Base-by-base conservation (phyloP, 2,113 vertebrate genomes). In the Chionodraco myersi region DNA sequence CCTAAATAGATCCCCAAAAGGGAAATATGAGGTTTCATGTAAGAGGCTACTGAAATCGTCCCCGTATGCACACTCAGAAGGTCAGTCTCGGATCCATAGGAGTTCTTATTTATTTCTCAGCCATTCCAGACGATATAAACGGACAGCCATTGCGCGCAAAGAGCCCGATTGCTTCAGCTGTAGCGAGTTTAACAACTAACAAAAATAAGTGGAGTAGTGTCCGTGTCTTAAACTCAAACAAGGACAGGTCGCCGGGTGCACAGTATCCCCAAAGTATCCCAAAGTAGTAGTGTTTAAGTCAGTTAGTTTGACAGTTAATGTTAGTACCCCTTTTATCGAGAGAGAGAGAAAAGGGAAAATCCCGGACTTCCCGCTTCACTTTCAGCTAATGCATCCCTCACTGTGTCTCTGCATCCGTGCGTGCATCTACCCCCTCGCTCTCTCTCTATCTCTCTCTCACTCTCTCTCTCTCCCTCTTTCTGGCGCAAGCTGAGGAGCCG, bases 321-420 rank as follows among this genome's bases (percentile, higher is more conserved):
- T 56, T 45, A 57, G 70, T 67, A 72, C 83, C 66, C 72, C 7
- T 26, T 7, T 41, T 72, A 81, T 75, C 26, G 44, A 59, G 49
- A 66, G 44, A 59, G 45, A 66, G 26, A 59, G 51, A 69, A 63
- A 26, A 36, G 18, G 53, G 52, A 58, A 71, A 79, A 88, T 51
- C 54, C 79, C 34, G 52, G 77, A 90, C 66, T 85, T 88, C 52
- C 66, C 77, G 30, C 75, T 12, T 80, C 64, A 86, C 85, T 90
- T 89, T 80, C 57, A 68, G 58, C 47, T 82, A 30, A 58, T 23
- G 75, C 73, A 80, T 87, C 82, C 64, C 80, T 84, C 62, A 48
- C 77, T 75, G 76, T 70, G 52, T 56, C 64, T 80, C 82, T 80
- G 75, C 76, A 77, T 75, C 86, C 59, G 65, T 86, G 84, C 67